phyloP scores from a whole-genome alignment of 2,113 vertebrate genomes.

The Lepisosteus oculatus region DNA sequence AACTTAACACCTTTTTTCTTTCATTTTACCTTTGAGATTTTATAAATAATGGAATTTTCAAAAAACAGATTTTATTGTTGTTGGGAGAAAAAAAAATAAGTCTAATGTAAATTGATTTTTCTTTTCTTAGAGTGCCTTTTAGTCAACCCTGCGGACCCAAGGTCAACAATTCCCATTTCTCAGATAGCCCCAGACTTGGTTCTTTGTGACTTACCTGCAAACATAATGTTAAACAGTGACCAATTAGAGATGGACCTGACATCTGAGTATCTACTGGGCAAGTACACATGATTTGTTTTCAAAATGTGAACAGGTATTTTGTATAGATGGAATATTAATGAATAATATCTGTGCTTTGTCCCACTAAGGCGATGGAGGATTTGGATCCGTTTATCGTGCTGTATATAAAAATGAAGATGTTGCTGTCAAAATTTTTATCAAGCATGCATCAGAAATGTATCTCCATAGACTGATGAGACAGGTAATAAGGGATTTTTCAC shows the following conservation, averaged over 20 bases:
- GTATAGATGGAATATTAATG: not conserved
- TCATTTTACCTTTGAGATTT: not conserved
- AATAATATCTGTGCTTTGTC: conserved; percentile 15
- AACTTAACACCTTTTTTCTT: not conserved
- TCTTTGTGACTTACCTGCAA: conserved; percentile 83
- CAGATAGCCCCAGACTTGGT: conserved; percentile 90
- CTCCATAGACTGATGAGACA: conserved; percentile 87
- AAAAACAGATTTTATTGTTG: too few species aligned
- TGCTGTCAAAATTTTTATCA: conserved; percentile 96
- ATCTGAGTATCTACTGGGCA: conserved; percentile 83
- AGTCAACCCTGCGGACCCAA: conserved; percentile 71
- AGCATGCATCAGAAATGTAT: conserved; percentile 79
- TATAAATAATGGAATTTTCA: too few species aligned
- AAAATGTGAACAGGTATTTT: not conserved
- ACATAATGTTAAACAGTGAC: conserved; percentile 78
- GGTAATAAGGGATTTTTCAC: conserved; percentile 53
- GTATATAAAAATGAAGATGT: conserved; percentile 86
- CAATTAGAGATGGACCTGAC: conserved; percentile 80
- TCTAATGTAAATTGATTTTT: not conserved
- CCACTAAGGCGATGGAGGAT: conserved; percentile 85
- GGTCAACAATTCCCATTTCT: conserved; percentile 77
- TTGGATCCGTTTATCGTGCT: conserved; percentile 92
- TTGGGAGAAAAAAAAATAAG: too few species aligned
- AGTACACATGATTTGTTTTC: conserved; percentile 13
- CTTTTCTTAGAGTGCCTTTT: conserved; percentile 75